Base-by-base conservation (phyloP, 2,113 vertebrate species). In the Synchiropus splendidus region DNA sequence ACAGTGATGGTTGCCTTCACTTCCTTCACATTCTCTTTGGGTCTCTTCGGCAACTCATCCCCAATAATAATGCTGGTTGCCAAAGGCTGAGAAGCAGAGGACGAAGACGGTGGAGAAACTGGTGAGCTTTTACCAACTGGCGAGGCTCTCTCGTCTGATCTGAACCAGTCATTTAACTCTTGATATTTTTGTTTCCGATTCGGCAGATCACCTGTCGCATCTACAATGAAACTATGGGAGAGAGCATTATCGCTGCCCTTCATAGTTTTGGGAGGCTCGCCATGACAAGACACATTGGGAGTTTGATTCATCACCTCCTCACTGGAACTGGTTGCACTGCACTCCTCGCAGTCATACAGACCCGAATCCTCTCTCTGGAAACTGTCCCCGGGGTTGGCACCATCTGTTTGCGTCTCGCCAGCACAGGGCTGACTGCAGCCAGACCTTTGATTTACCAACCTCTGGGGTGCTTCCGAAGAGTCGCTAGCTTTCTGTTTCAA, bases 91-190 rank as follows among this genome's bases (percentile, higher is more conserved):
- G 67, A 56, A 2, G 68, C 51, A 37, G 68, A 75, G 2, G 72
- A 45, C 1, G 83, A 61, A 4, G 72, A 42, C 11, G 79, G 67
- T 36, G 79, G 67, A 41, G 79, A 89, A 37, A 84, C 89, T 45
- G 92, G 90, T 51, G 90, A 90, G 61, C 94, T 95, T 81, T 97
- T 98, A 16, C 92, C 94, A 1, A 89, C 83, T 0, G 94, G 93
- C 32, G 95, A 90, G 1, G 88, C 87, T 11, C 92, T 85, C 33
- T 86, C 77, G 54, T 90, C 89, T 4, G 87, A 64, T 74, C 90
- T 88, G 47, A 83, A 52, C 51, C 81, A 68, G 5, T 86, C 83
- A 18, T 88, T 84, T 13, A 61, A 47, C 12, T 86, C 84, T 0
- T 39, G 54, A 42, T 40, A 51, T 4, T 67, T 69, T 0, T 79